Evolutionary conservation across 2,888 invertebrate species (phyloP).

Genomic region (Dermolepida albohirtum): DNA sequence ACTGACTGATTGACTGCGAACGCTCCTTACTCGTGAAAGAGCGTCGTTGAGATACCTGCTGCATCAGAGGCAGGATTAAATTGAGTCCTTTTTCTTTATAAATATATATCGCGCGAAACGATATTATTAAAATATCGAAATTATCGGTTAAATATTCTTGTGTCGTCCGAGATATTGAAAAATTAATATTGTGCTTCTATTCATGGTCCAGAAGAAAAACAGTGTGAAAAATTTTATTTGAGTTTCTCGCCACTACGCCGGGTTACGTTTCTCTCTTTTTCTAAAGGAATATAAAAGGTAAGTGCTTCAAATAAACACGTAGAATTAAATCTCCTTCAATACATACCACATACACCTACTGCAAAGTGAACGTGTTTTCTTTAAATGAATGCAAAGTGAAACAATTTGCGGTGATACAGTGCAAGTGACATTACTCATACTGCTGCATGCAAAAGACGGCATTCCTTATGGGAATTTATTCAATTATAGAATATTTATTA

Average conservation of each 20-base stretch:
- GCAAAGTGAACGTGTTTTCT: conserved; percentile 25
- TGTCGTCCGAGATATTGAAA: conserved; percentile 12
- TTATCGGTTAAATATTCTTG: background rate
- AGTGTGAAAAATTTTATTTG: conserved; percentile 30
- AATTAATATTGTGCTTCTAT: conserved; percentile 4
- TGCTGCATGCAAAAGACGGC: too few species aligned
- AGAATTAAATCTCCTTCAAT: too few species aligned
- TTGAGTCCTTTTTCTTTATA: too few species aligned
- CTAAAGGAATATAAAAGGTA: conserved; percentile 26
- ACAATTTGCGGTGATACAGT: conserved; percentile 11
- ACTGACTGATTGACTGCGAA: conserved; percentile 5
- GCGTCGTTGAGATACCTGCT: background rate
- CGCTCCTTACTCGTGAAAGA: background rate
- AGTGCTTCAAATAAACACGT: conserved; percentile 16
- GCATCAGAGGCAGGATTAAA: too few species aligned
- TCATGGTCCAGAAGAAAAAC: conserved; percentile 18
- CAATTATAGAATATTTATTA: too few species aligned
- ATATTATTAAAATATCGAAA: background rate
- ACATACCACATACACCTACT: too few species aligned
- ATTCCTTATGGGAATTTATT: too few species aligned
- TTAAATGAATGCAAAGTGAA: conserved; percentile 15
- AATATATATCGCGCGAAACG: background rate
- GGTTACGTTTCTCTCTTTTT: conserved; percentile 10
- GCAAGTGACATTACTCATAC: too few species aligned
- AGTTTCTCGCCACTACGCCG: conserved; percentile 4